Percentiles rank a stretch among this genome's conserved stretches.
These are phyloP conservation scores for Galeopterus variegatus DNA, from an alignment of 2,113 vertebrate genomes.

Conservation along the genomic window DNA sequence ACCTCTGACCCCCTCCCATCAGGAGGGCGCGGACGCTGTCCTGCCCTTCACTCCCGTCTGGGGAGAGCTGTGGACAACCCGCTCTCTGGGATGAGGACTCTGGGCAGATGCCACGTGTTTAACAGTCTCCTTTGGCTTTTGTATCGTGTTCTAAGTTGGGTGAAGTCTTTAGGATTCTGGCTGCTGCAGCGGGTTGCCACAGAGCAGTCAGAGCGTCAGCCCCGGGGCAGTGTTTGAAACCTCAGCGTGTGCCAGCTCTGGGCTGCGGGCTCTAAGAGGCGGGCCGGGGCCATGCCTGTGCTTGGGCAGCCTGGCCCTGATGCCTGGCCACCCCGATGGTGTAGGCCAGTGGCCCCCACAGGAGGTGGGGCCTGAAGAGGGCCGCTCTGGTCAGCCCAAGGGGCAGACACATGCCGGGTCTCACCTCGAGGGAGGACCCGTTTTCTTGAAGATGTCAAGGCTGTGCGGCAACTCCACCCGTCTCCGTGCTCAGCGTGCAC, in stretches of 20 bases:
- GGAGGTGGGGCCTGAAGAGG: background rate
- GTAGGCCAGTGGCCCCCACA: no score
- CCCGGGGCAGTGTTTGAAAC: background rate
- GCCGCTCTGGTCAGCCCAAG: background rate
- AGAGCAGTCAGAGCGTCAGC: accelerated
- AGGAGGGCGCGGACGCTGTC: no score
- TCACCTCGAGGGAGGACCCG: background rate
- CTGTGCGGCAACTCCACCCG: accelerated
- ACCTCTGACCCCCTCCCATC: background rate
- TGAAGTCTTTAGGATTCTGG: background rate
- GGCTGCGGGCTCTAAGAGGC: background rate
- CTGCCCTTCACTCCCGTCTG: background rate
- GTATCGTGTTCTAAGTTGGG: background rate
- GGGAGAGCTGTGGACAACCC: background rate
- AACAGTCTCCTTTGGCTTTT: background rate
- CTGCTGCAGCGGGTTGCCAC: background rate
- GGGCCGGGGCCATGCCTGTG: accelerated
- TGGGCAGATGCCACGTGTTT: background rate
- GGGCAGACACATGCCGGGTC: background rate
- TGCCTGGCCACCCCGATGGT: background rate
- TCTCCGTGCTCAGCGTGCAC: background rate
- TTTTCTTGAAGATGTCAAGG: background rate
- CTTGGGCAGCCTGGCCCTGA: background rate
- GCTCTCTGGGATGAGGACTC: background rate
- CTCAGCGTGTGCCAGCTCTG: accelerated